Conservation (phyloP, 2,113 vertebrate species). For the Pipa parva region DNA sequence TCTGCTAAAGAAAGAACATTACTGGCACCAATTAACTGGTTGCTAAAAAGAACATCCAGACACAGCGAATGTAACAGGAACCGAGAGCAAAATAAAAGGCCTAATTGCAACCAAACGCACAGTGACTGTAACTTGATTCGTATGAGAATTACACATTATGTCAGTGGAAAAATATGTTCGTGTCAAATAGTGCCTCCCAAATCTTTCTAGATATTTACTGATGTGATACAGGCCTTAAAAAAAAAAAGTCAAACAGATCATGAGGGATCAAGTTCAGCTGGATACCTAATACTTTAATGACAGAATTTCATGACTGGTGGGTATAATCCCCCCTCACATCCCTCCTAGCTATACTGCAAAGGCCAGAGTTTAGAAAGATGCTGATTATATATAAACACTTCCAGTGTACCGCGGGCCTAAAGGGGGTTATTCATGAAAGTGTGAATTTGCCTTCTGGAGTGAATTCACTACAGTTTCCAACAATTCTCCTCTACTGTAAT, state of each 20-base stretch:
- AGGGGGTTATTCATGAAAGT: too few species aligned
- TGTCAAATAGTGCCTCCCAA: conserved; percentile 35
- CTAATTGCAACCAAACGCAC: conserved; percentile 37
- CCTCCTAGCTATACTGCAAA: neutral
- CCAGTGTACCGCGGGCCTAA: conserved; percentile 10
- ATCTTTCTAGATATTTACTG: conserved; percentile 37
- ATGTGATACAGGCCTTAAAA: conserved; percentile 36
- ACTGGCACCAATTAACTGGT: neutral
- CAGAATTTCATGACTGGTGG: conserved; percentile 8
- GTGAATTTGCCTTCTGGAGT: too few species aligned
- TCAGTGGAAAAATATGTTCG: conserved; percentile 41
- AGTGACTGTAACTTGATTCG: conserved; percentile 33
- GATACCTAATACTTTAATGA: conserved; percentile 33
- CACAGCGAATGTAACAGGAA: neutral
- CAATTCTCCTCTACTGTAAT: too few species aligned
- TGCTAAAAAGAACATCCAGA: neutral
- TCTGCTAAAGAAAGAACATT: neutral
- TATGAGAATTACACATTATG: conserved; percentile 38
- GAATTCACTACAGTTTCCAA: too few species aligned
- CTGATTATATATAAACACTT: conserved; percentile 35
- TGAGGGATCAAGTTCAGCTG: conserved; percentile 4
- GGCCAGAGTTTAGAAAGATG: conserved; percentile 1
- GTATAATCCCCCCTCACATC: neutral
- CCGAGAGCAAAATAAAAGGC: neutral
- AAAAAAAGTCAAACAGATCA: conserved; percentile 19